Evolutionary conservation across 2,113 vertebrate species (phyloP).

Genomic region (Cavia aperea): DNA sequence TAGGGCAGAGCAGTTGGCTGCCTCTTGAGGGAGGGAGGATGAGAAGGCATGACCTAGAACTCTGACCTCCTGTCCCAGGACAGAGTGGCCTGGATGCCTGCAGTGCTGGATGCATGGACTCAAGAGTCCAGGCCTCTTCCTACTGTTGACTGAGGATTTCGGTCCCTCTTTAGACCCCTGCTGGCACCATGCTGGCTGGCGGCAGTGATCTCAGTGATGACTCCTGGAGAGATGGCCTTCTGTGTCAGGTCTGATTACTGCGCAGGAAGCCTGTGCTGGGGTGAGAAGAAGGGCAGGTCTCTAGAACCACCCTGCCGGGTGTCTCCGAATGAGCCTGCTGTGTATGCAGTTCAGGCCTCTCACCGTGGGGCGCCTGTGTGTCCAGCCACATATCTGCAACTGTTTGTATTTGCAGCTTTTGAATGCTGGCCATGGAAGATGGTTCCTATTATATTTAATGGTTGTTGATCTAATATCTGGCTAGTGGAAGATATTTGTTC

Average conservation of each 20-base stretch:
- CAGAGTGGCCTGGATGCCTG: not conserved
- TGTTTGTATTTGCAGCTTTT: slow-evolving; percentile 24
- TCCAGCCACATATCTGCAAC: not conserved
- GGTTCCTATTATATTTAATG: slow-evolving; percentile 62
- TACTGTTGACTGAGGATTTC: not conserved
- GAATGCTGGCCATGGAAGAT: slow-evolving; percentile 23
- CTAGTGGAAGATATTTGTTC: slow-evolving; percentile 60
- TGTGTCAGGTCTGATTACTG: rapidly evolving
- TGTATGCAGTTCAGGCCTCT: not conserved
- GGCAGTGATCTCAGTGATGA: rapidly evolving
- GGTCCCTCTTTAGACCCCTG: rapidly evolving
- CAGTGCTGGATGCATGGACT: rapidly evolving
- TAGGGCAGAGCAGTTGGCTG: too few species aligned
- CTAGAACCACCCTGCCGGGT: too few species aligned
- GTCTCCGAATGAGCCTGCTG: not conserved
- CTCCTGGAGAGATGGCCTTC: rapidly evolving
- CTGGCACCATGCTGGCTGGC: rapidly evolving
- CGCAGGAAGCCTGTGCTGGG: rapidly evolving
- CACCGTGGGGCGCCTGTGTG: not conserved
- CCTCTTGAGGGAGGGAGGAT: not conserved
- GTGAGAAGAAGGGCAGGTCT: not conserved
- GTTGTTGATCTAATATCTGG: slow-evolving; percentile 64
- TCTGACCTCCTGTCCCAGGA: not conserved
- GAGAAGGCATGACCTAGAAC: not conserved
- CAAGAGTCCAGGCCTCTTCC: rapidly evolving